Percentiles rank a stretch among this genome's conserved stretches.
Evolutionary conservation across 2,113 vertebrate species (phyloP).

Genomic region (Rhizomys pruinosus): DNA sequence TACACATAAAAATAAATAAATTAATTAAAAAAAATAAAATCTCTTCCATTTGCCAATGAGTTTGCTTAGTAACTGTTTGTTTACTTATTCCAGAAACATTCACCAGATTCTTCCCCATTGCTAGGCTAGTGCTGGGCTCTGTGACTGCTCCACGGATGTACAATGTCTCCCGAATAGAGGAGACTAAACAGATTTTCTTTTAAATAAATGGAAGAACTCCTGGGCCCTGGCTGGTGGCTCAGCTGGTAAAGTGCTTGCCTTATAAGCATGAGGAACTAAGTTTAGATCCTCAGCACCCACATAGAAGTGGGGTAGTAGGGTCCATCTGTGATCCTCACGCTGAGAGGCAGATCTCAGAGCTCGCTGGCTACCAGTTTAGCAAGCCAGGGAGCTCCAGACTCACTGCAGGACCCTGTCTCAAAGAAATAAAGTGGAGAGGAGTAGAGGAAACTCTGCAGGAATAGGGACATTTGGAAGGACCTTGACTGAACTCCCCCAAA

Average conservation of each 20-base stretch:
- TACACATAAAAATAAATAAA: too few relatives aligned
- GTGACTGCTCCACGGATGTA: too few relatives aligned
- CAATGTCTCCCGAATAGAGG: too few relatives aligned
- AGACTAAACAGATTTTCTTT: too few relatives aligned
- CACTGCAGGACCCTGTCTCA: neutral
- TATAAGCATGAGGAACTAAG: too few relatives aligned
- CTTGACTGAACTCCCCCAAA: neutral
- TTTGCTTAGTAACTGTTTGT: constrained; percentile 29
- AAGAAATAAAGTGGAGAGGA: neutral
- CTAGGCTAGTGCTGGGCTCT: too few relatives aligned
- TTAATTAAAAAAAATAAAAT: too few relatives aligned
- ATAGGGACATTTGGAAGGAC: neutral
- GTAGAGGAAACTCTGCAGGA: neutral
- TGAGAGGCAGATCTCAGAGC: neutral
- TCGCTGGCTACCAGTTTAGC: neutral
- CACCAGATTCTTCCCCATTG: neutral
- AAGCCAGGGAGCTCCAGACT: neutral
- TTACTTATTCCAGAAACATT: constrained; percentile 15
- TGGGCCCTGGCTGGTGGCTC: too few relatives aligned
- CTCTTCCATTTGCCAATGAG: neutral
- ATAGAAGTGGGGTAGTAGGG: neutral
- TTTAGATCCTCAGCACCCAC: neutral
- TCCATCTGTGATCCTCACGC: neutral
- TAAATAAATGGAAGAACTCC: too few relatives aligned
- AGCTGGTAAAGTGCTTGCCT: too few relatives aligned